phyloP scores from a whole-genome alignment of 53 echinoderm and acorn worm genomes.

The Zoroaster sp. region DNA sequence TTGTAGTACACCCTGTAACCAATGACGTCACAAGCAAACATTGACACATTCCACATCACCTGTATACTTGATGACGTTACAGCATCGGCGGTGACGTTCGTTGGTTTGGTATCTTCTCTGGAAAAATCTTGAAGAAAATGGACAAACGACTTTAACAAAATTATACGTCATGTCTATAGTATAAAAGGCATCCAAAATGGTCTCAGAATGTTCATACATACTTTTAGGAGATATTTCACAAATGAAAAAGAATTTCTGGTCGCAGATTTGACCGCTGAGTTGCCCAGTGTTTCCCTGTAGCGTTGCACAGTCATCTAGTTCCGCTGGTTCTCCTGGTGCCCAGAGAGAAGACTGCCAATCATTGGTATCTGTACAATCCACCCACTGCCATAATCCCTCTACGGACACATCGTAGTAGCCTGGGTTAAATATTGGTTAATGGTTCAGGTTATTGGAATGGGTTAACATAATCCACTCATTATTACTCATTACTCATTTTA shows the following conservation, averaged over 20 bases:
- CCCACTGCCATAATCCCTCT: constrained; percentile 86
- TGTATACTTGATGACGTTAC: constrained; percentile 43
- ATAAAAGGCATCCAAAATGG: too few relatives aligned
- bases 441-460: not conserved
- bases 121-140: constrained; percentile 49
- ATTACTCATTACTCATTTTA: too few relatives aligned
- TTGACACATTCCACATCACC: constrained; percentile 68
- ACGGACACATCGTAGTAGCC: constrained; percentile 82
- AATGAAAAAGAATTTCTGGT: constrained; percentile 44
- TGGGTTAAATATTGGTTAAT: not conserved
- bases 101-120: constrained; percentile 57
- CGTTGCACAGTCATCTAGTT: constrained; percentile 70
- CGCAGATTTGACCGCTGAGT: constrained; percentile 63
- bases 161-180: too few relatives aligned
- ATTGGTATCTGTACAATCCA: constrained; percentile 67
- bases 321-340: constrained; percentile 74
- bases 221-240: constrained; percentile 85
- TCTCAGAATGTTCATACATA: constrained; percentile 30
- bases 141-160: too few relatives aligned
- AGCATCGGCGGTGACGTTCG: constrained; percentile 29
- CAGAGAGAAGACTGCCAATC: constrained; percentile 81
- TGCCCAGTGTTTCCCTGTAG: constrained; percentile 26
- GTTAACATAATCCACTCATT: too few relatives aligned
- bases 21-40: constrained; percentile 51
- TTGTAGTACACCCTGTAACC: constrained; percentile 69